Evolutionary conservation across 2,888 invertebrate genomes (phyloP), one percentile per base, ranked within the genome.

Genomic region (Dromius quadrimaculatus): DNA sequence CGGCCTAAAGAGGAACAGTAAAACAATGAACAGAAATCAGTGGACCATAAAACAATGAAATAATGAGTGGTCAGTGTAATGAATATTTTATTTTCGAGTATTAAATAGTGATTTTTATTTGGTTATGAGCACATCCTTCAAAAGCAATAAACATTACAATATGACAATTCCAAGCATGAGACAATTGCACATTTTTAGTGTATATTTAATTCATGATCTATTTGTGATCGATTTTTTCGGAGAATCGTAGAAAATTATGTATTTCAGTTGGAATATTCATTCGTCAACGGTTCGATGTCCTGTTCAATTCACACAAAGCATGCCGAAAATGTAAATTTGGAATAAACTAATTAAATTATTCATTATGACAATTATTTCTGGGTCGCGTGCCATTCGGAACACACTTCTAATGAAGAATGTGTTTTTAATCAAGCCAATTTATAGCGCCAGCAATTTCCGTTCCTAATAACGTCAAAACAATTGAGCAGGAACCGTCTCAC

Each of bases 401-500:
- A 23, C 23, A 41, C 41, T 38, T 23, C 41, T 41, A 38, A 50
- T 65, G 54, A 50, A 65, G 54, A 54, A 65, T 65, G 65, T 36
- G 20, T 65, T 65, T 65, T 65, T 64, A 64, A 65, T 65, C 38
- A 54, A 65, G 22, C 41, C 38, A 65, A 65, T 65, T 65, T 65
- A 65, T 54, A 54, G 32, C 65, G 22, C 19, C 22, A 15, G 54
- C 47, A 65, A 54, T 65, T 50, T 65, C 65, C 65, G 36, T 50
- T 36, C 59, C 34, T 36, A 59, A 59, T 23, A 59, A 22, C 47
- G 15, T 54, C 47, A 47, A 15, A 41, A 4, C 11, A 41, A 15
- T 15, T 8, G 6, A 8, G 8, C 3, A 3, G 28, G 28, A 28
- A 28, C 28, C 28, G 28, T 28, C 8, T 23, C 23, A 28, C 28